Base-by-base conservation (phyloP, 1,140 invertebrate species). In the Heterodera schachtii region DNA sequence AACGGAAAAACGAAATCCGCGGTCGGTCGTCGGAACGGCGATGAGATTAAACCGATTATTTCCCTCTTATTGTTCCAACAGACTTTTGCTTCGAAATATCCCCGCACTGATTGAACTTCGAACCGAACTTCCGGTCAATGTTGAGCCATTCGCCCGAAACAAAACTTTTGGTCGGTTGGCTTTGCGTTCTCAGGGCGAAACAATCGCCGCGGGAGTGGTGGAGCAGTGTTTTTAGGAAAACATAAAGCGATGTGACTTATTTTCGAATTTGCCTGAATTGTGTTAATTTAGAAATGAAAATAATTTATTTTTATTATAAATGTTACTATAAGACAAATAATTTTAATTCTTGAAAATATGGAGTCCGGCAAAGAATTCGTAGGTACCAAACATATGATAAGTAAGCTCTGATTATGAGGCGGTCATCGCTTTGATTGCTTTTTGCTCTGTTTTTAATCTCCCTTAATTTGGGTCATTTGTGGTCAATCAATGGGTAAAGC, bases 31-130 rank as follows among this genome's bases (percentile, higher is more conserved):
- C 60, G 21, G 31, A 31, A 31, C 31, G 31, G 31, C 31, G 31
- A 31, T 31, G 31, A 31, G 31, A 31, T 31, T 31, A 31, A 31
- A 31, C 31, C 31, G 31, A 57, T 46, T 75, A 4, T 75, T 75
- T 46, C 47, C 31, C 31, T 52, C 47, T 13, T 13, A 52, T n/a
- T 60, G 49, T 85, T 79, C 46, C 89, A 87, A 84, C 93, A 86
- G 86, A 75, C 81, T 88, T 46, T 19, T 87, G 6, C 78, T 84
- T 47, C 82, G 81, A 57, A 81, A 81, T 73, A 44, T 79, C 43
- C 79, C 64, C 44, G 86, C 86, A 19, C 60, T 88, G 13, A 83
- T 87, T n/a, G 87, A 88, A 64, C 80, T 87, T 21, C 75, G 78
- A 60, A 82, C 86, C 3, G 86, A 87, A 41, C 44, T 71, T 43